phyloP scores from a whole-genome alignment of 2,888 invertebrate genomes.

The Rhagonycha fulva region DNA sequence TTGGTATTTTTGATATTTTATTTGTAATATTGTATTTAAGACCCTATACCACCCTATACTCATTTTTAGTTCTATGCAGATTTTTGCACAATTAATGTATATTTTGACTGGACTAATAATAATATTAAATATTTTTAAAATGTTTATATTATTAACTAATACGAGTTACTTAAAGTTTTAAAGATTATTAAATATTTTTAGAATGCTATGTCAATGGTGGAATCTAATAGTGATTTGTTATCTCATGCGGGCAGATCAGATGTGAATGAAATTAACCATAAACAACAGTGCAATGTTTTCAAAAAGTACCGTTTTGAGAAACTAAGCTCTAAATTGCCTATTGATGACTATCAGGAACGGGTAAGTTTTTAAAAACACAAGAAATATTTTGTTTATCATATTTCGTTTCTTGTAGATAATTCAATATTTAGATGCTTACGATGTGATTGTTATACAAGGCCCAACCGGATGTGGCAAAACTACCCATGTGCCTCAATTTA shows the following conservation, averaged over 20 bases:
- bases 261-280: slow-evolving; percentile 2
- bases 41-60: too few species aligned
- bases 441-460: slow-evolving; percentile 84
- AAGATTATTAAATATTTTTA: too few species aligned
- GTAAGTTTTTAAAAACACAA: slow-evolving; percentile 11
- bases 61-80: too few species aligned
- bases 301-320: slow-evolving; percentile 21
- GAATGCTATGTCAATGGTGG: background rate
- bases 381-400: background rate
- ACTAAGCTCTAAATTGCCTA: background rate
- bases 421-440: slow-evolving; percentile 10
- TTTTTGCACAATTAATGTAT: too few species aligned
- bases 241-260: slow-evolving; percentile 9
- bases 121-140: too few species aligned
- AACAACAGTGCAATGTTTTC: slow-evolving; percentile 6
- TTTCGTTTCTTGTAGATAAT: slow-evolving; percentile 21
- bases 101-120: too few species aligned
- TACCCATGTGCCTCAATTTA: slow-evolving; percentile 90
- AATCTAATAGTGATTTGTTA: slow-evolving; percentile 12
- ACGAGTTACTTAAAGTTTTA: too few species aligned
- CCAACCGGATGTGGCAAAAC: slow-evolving; percentile 96
- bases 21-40: too few species aligned
- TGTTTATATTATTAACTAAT: too few species aligned
- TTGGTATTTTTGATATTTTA: too few species aligned
- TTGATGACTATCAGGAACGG: slow-evolving; percentile 11